These are phyloP conservation scores for Chroicocephalus ridibundus DNA, from an alignment of 2,113 vertebrate species.

Conservation along the genomic window DNA sequence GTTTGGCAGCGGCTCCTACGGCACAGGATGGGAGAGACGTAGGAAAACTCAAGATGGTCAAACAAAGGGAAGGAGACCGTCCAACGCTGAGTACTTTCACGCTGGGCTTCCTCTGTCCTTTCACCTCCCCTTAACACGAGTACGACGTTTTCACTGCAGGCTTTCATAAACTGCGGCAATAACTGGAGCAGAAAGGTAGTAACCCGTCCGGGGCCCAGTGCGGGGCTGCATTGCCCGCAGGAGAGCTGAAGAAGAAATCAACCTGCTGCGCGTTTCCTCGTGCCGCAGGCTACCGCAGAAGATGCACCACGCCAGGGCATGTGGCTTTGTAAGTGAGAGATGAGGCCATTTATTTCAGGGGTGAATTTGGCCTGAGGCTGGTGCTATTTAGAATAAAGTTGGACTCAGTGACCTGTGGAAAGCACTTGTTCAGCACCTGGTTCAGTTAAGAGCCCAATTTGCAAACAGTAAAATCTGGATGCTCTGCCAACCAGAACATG, in stretches of 20 bases:
- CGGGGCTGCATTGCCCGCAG: neutral
- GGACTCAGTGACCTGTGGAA: constrained; percentile 23
- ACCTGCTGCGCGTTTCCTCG: neutral
- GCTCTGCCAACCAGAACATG: neutral
- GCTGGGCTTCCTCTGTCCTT: neutral
- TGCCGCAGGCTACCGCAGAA: neutral
- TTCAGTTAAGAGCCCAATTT: neutral
- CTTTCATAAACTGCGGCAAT: neutral
- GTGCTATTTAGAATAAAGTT: constrained; percentile 7
- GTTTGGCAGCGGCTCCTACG: neutral
- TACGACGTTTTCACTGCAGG: neutral
- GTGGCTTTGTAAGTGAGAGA: neutral
- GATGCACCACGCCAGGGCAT: neutral
- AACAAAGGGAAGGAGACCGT: neutral
- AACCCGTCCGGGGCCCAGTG: neutral
- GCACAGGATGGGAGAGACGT: accelerated
- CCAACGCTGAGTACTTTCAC: neutral
- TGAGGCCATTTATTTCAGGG: constrained; percentile 1
- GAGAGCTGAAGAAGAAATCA: neutral
- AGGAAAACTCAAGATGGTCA: neutral
- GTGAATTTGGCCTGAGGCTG: constrained; percentile 18
- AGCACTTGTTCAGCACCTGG: constrained; percentile 43
- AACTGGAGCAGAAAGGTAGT: constrained; percentile 45
- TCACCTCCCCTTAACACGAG: neutral
- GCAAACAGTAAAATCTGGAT: constrained; percentile 15